These are phyloP conservation scores for Lagria hirta DNA, from an alignment of 2,888 invertebrate species.

Conservation along the genomic window DNA sequence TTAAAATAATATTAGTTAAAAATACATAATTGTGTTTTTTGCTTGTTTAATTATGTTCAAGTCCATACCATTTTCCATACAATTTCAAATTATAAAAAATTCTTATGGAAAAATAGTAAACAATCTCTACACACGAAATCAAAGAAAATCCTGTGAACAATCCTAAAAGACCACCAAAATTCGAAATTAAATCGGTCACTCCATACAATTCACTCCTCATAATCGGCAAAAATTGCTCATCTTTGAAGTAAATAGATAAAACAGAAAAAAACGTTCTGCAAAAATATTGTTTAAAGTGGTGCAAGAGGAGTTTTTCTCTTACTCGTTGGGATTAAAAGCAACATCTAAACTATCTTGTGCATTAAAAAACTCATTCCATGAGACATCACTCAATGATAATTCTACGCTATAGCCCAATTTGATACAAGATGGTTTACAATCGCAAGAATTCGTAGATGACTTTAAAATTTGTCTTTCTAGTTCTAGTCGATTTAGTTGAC, in stretches of 20 bases:
- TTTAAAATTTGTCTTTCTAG: too few species aligned
- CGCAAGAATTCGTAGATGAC: conserved; percentile 36
- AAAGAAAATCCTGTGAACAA: conserved; percentile 51
- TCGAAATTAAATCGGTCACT: conserved; percentile 40
- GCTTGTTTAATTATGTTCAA: too few species aligned
- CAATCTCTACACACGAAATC: conserved; percentile 56
- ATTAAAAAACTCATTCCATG: conserved; percentile 16
- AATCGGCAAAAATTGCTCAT: conserved; percentile 36
- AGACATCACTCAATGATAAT: conserved; percentile 42
- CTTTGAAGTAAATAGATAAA: conserved; percentile 35
- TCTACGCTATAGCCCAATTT: conserved; percentile 45
- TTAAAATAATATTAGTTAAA: too few species aligned
- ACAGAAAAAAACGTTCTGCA: not conserved
- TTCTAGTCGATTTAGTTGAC: too few species aligned
- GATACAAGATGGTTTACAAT: conserved; percentile 47
- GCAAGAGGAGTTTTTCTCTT: too few species aligned
- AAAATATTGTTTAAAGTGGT: not conserved
- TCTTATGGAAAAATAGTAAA: conserved; percentile 58
- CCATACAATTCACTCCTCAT: conserved; percentile 43
- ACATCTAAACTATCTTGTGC: not conserved
- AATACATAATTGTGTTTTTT: too few species aligned
- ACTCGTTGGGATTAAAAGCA: too few species aligned
- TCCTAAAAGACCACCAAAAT: conserved; percentile 43
- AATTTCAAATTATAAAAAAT: conserved; percentile 46
- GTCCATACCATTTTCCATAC: conserved; percentile 44